phyloP scores from a whole-genome alignment of 2,888 invertebrate species.

The Heliconius ismenius region DNA sequence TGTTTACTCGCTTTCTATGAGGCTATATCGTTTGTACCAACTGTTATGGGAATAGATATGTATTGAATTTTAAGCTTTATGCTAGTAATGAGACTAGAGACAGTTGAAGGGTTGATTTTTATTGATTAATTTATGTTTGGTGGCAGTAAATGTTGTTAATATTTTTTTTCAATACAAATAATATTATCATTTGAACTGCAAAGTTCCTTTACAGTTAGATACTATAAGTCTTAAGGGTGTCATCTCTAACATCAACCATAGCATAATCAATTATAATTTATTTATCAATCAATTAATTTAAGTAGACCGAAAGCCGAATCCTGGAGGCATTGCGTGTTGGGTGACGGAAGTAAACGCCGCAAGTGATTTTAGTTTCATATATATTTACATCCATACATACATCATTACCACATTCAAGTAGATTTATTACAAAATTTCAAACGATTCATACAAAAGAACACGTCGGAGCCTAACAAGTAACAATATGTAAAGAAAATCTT shows the following conservation, averaged over 20 bases:
- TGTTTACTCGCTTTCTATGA: slow-evolving; percentile 37
- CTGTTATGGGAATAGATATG: slow-evolving; percentile 28
- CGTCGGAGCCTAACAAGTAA: slow-evolving; percentile 2
- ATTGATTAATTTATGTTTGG: neutral
- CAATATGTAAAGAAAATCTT: slow-evolving; percentile 20
- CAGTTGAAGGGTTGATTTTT: neutral
- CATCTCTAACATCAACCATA: too few species aligned
- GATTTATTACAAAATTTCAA: slow-evolving; percentile 18
- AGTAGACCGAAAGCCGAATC: too few species aligned
- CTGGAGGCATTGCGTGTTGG: too few species aligned
- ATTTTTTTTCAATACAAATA: too few species aligned
- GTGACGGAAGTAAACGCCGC: too few species aligned
- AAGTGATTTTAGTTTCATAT: too few species aligned
- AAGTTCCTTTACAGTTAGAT: too few species aligned
- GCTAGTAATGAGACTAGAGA: neutral
- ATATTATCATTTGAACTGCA: too few species aligned
- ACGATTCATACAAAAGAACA: neutral
- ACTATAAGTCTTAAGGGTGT: too few species aligned
- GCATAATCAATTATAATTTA: too few species aligned
- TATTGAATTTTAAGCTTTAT: slow-evolving; percentile 20
- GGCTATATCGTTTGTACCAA: slow-evolving; percentile 32
- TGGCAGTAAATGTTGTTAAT: too few species aligned
- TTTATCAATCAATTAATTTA: too few species aligned
- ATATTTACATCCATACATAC: neutral
- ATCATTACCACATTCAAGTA: neutral